Evolutionary conservation across 2,797 vertebrate genomes (phyloP).

Genomic region (Morus bassanus): DNA sequence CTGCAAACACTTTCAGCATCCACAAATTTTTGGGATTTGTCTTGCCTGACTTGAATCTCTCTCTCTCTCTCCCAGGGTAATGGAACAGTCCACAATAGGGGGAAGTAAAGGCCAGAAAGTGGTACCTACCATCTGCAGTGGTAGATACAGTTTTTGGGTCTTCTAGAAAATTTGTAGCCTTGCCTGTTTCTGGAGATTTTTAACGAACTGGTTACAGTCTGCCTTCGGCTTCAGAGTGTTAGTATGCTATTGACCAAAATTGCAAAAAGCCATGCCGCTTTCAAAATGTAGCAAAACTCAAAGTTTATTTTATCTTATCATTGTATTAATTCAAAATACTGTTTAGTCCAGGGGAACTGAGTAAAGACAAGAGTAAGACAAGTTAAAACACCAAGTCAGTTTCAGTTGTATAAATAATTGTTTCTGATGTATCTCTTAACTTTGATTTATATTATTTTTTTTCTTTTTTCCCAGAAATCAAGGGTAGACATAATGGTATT

Average conservation of each 20-base stretch:
- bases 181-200: not conserved
- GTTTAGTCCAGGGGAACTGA: not conserved
- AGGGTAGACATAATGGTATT: not conserved
- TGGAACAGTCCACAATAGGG: not conserved
- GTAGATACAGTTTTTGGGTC: not conserved
- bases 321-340: not conserved
- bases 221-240: not conserved
- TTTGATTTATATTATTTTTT: not conserved
- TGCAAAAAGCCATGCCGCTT: not conserved
- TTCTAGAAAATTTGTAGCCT: not conserved
- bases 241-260: not conserved
- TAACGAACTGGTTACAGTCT: not conserved
- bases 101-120: not conserved
- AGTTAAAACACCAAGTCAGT: not conserved
- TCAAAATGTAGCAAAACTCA: not conserved
- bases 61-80: not conserved
- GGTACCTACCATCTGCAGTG: not conserved
- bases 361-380: not conserved
- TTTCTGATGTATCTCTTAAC: not conserved
- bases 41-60: not conserved
- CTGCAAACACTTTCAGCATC: not conserved
- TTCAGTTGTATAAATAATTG: not conserved
- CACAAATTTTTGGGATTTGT: not conserved
- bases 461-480: not conserved
- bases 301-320: not conserved